phyloP scores from a whole-genome alignment of 30 jellyfish, hydroid and myxozoan genomes.

The Aurelia aurita region DNA sequence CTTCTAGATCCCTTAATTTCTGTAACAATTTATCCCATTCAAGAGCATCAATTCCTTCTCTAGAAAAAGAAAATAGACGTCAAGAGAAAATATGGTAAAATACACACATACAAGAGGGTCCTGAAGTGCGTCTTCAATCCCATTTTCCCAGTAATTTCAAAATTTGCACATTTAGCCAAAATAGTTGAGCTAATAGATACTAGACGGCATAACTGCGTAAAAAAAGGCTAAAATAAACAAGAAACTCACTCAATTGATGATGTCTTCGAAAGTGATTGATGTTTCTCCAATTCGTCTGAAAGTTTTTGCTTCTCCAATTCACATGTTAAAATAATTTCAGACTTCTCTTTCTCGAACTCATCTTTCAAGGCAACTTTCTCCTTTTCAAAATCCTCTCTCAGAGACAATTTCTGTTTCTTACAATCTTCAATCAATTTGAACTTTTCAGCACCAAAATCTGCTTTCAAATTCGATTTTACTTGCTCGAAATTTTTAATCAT shows the following conservation, averaged over 20 bases:
- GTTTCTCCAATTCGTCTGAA: constrained; percentile 50
- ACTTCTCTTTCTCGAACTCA: constrained; percentile 66
- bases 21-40: constrained; percentile 85
- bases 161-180: too few relatives aligned
- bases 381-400: constrained; percentile 40
- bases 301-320: constrained; percentile 71
- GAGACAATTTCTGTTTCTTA: constrained; percentile 22
- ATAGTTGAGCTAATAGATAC: too few relatives aligned
- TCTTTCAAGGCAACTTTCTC: constrained; percentile 75
- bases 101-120: too few relatives aligned
- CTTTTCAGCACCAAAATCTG: constrained; percentile 15
- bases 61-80: constrained; percentile 9
- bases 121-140: too few relatives aligned
- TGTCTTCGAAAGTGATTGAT: constrained; percentile 48
- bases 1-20: constrained; percentile 76
- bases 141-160: too few relatives aligned
- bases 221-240: too few relatives aligned
- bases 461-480: constrained; percentile 32
- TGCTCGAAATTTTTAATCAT: constrained; percentile 29
- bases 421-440: constrained; percentile 43
- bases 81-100: neutral
- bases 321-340: constrained; percentile 31
- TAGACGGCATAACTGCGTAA: too few relatives aligned
- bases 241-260: constrained; percentile 60
- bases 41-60: constrained; percentile 94